Percentiles rank a stretch among this genome's conserved stretches.
These are phyloP conservation scores for Callyntrura sp. DNA, from an alignment of 2,888 invertebrate genomes.

Conservation along the genomic window DNA sequence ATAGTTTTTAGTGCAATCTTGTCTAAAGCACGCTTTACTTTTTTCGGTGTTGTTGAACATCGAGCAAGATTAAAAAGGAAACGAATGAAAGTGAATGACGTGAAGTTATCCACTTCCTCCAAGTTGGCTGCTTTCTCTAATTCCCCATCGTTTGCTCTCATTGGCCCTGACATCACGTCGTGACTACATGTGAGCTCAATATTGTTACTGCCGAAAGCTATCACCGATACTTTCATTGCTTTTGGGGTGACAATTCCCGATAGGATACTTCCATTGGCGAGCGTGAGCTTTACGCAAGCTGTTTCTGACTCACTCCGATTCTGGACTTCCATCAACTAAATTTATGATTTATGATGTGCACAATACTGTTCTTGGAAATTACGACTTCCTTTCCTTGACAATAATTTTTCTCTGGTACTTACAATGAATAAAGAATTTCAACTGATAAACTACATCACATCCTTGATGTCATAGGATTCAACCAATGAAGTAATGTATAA, in stretches of 20 bases:
- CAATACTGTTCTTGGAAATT: no score
- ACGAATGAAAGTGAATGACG: conserved; percentile 16
- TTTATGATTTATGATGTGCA: no score
- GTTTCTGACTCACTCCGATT: not conserved
- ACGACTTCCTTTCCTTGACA: no score
- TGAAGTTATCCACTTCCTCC: not conserved
- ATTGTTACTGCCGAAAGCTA: not conserved
- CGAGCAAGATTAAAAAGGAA: not conserved
- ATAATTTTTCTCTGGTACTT: no score
- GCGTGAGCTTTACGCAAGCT: conserved; percentile 22
- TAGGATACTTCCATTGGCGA: not conserved
- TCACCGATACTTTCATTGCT: not conserved
- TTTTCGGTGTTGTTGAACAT: not conserved
- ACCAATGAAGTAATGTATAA: no score
- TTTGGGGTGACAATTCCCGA: not conserved
- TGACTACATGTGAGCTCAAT: not conserved
- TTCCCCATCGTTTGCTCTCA: not conserved
- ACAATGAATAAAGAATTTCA: no score
- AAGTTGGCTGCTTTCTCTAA: not conserved
- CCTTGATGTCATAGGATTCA: no score
- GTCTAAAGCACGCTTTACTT: not conserved
- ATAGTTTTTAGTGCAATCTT: conserved; percentile 38
- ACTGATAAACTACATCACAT: no score
- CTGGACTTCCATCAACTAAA: no score
- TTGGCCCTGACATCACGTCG: conserved; percentile 42